A percentile compares a stretch with the other conserved stretches of the same genome.
Conservation (phyloP, 2,797 vertebrate species). For the Tarsius wallacei region DNA sequence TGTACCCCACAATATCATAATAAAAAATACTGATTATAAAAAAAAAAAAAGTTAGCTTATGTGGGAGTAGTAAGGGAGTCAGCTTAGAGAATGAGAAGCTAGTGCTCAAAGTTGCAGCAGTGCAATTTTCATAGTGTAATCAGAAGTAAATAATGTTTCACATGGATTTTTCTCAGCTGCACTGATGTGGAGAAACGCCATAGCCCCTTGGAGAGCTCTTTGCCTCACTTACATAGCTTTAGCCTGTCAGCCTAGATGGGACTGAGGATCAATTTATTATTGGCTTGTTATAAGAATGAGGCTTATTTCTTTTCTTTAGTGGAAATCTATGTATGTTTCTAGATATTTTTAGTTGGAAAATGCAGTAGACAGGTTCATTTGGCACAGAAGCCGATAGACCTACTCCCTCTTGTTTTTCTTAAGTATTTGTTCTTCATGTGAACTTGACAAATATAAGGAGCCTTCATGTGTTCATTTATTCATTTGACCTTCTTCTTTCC, state of each 20-base stretch:
- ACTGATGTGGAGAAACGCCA: not conserved
- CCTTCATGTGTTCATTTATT: not conserved
- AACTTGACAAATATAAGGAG: not conserved
- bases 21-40: no score
- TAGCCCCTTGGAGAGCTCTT: not conserved
- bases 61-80: not conserved
- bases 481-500: conserved; percentile 41
- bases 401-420: not conserved
- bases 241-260: not conserved
- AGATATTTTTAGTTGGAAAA: conserved; percentile 43
- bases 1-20: no score
- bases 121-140: not conserved
- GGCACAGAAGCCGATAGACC: conserved; percentile 1
- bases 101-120: not conserved
- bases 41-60: not conserved
- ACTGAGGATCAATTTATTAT: not conserved
- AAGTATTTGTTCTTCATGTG: not conserved
- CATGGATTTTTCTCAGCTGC: not conserved
- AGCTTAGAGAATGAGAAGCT: not conserved
- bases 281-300: conserved; percentile 28
- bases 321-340: conserved; percentile 47
- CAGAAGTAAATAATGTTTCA: not conserved
- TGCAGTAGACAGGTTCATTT: conserved; percentile 26
- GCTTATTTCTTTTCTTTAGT: not conserved
- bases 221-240: not conserved